These are phyloP conservation scores for Semnornis frantzii DNA, from an alignment of 2,113 vertebrate genomes.

Conservation along the genomic window DNA sequence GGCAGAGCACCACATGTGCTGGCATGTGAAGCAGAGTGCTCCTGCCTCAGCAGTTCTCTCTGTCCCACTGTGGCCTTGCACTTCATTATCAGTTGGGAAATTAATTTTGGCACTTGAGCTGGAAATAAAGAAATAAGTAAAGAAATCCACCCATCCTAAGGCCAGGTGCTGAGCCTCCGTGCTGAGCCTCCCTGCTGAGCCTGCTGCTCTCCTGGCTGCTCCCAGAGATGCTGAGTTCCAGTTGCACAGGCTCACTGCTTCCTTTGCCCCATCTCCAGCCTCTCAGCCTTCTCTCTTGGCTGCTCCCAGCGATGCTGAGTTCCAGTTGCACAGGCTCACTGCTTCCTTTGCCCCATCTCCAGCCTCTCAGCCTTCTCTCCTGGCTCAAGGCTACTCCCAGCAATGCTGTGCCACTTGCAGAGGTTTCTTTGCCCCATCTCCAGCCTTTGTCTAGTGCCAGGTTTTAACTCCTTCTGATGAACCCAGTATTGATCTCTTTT, in stretches of 20 bases:
- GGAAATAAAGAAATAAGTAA: not conserved
- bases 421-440: no score
- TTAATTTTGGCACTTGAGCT: not conserved
- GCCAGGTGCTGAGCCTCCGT: not conserved
- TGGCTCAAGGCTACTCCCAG: no score
- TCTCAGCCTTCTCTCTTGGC: not conserved
- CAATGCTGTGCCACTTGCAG: no score
- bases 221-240: no score
- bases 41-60: not conserved
- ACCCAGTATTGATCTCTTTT: not conserved
- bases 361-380: not conserved
- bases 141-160: not conserved
- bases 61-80: not conserved
- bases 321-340: no score
- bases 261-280: not conserved
- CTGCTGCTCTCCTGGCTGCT: no score
- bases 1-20: not conserved
- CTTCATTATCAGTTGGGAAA: not conserved
- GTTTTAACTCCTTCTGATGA: not conserved
- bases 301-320: no score
- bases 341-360: no score
- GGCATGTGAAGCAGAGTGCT: not conserved
- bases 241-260: no score
- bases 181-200: not conserved
- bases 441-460: not conserved